phyloP scores from a whole-genome alignment of 2,888 invertebrate species.

The Opisthograptis luteolata region DNA sequence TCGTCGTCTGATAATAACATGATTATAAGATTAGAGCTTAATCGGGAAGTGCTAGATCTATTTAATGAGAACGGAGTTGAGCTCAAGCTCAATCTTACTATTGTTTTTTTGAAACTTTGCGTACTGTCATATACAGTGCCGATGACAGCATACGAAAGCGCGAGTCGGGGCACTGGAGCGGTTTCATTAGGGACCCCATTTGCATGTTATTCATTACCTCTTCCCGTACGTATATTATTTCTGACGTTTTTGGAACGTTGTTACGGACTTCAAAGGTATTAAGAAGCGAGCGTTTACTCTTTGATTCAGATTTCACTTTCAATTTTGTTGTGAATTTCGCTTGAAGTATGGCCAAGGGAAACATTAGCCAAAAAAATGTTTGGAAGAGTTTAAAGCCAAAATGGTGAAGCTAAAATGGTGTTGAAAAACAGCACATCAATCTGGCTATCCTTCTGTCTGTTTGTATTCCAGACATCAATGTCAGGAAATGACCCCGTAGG shows the following conservation, averaged over 20 bases:
- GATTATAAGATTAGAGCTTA: too few species aligned
- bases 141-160: conserved; percentile 30
- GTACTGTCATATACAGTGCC: conserved; percentile 10
- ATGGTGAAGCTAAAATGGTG: too few species aligned
- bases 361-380: background rate
- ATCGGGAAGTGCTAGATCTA: background rate
- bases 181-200: conserved; percentile 69
- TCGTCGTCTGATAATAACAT: too few species aligned
- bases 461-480: too few species aligned
- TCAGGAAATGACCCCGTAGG: too few species aligned
- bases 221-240: conserved; percentile 44
- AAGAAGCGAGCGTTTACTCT: conserved; percentile 11
- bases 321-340: conserved; percentile 2
- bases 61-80: too few species aligned
- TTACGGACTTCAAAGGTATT: conserved; percentile 32
- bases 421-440: too few species aligned
- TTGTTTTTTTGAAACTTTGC: background rate
- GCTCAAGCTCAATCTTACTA: too few species aligned
- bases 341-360: background rate
- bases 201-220: conserved; percentile 74
- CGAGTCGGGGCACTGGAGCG: conserved; percentile 41
- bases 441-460: too few species aligned
- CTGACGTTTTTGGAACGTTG: conserved; percentile 43
- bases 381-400: background rate
- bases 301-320: conserved; percentile 6